Conservation (phyloP, 2,888 invertebrate species). For the Pyrochroa serraticornis region DNA sequence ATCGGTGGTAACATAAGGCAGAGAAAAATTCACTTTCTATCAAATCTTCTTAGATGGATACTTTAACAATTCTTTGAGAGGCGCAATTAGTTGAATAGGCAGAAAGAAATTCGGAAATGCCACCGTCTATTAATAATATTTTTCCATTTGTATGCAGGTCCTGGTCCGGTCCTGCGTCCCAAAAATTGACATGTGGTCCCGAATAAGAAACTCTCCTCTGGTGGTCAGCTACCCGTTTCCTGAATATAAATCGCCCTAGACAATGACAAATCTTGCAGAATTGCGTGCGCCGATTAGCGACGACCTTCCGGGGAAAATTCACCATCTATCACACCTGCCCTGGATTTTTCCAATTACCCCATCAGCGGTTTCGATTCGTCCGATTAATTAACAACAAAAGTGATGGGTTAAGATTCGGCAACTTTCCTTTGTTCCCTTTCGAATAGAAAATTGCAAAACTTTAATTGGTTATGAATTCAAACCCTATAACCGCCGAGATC, state of each 20-base stretch:
- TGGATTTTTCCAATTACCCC: constrained; percentile 6
- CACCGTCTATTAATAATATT: no score
- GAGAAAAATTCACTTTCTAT: no score
- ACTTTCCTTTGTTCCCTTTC: constrained; percentile 14
- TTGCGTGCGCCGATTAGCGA: constrained; percentile 18
- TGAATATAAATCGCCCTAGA: constrained; percentile 47
- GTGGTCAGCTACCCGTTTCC: constrained; percentile 41
- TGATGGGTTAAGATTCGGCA: constrained; percentile 4
- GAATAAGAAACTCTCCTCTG: constrained; percentile 2
- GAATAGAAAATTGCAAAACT: constrained; percentile 26
- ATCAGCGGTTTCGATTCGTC: no score
- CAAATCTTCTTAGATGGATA: no score
- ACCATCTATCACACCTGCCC: background rate
- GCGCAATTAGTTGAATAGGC: no score
- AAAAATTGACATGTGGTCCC: constrained; percentile 11
- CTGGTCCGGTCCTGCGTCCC: constrained; percentile 5
- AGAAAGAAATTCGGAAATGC: no score
- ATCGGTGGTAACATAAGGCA: no score
- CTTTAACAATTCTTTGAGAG: no score
- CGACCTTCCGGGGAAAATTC: background rate
- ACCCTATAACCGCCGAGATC: constrained; percentile 9
- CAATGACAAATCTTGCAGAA: constrained; percentile 47
- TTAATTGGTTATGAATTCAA: constrained; percentile 23
- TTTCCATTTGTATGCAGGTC: constrained; percentile 9
- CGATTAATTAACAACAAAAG: constrained; percentile 11